Base-by-base conservation (phyloP, 2,888 invertebrate genomes). In the Ichneumoninae sp. region DNA sequence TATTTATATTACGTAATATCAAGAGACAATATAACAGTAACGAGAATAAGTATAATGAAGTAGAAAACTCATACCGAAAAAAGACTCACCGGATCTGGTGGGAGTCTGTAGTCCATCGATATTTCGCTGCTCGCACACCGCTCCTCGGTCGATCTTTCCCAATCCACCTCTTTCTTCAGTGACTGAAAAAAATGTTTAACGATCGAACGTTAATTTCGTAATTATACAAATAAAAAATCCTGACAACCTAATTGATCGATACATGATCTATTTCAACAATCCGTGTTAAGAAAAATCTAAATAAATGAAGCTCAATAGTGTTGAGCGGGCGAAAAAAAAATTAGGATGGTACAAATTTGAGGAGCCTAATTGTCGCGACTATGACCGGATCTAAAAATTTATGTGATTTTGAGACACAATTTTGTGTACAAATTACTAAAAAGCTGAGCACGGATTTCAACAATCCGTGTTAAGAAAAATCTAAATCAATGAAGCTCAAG, bases 161-260 rank as follows among this genome's bases (percentile, higher is more conserved):
- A 98, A 93, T 97, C 98, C 91, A 97, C 96, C 95, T 98, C 98
- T 95, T 98, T 98, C 94, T 98, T 98, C 92, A 98, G 94, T 88
- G 97, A 98, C 98, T 98, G 95, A 78, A 96, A 96, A 84, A 66
- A 75, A 79, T 60, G 47, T 19, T 19, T 16, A 86, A 83, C 82
- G 83, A 16, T 13, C 30, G 13, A 66, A 22, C 47, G 36, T 36
- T 68, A 68, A 74, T 66, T 66, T 40, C 0, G 5, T 33, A 47
- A 44, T 79, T 8, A 19, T 54, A 19, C 19, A 22, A 22, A 19
- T 54, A 2, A 54, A 6, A 8, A 30, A 6, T 60, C 30, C 16
- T 36, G 26, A 57, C 16, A 57, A 54, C n/a, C 13, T 26, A 10
- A 60, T 60, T 30, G 3, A 60, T 60, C 30, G 3, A 3, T 10